Base-by-base conservation (phyloP, 2,113 vertebrate genomes). In the Lepisosteus osseus region DNA sequence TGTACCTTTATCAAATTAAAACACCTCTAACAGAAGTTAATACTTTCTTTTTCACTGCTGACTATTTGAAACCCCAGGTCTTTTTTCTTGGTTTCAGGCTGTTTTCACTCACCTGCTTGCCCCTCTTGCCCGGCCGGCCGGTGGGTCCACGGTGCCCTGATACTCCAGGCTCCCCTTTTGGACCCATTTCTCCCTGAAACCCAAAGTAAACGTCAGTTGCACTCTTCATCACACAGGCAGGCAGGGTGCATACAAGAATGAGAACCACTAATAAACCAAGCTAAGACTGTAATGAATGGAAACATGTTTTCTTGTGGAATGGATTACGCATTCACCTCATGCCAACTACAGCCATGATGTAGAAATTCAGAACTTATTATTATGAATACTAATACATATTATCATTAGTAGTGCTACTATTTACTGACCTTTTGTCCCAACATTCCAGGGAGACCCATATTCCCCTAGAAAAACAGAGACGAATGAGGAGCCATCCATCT, bases 141-240 rank as follows among this genome's bases (percentile, higher is more conserved):
- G 94, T 96, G 56, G 97, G 96, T 80, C 97, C 97, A 86, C 97
- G 93, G 83, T 94, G 94, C 80, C 97, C 97, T 55, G 95, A 87
- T 41, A 86, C 85, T 72, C 97, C 97, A 66, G 94, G 90, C 65
- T 96, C 96, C 76, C 97, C 97, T 80, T 98, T 98, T 4, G 97
- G 96, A 78, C 97, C 97, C 96, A 98, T 95, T 90, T 99, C 97
- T 78, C 97, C 97, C 97, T 99, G 79, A 42, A 68, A 61, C 41
- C 69, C 51, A 51, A 43, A 68, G 4, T 47, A 15, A 5, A 65
- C 55, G n/a, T 54, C 63, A 57, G 13, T 61, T 11, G 67, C 56
- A 74, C 45, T 77, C 71, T 78, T 43, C n/a, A 77, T 3, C 59
- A 64, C 17, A 12, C 72, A 41, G 51, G 63, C 0, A 51, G 3